Percentiles rank a stretch among this genome's conserved stretches.
Evolutionary conservation across 2,113 vertebrate genomes (phyloP).

Genomic region (Pogona vitticeps): DNA sequence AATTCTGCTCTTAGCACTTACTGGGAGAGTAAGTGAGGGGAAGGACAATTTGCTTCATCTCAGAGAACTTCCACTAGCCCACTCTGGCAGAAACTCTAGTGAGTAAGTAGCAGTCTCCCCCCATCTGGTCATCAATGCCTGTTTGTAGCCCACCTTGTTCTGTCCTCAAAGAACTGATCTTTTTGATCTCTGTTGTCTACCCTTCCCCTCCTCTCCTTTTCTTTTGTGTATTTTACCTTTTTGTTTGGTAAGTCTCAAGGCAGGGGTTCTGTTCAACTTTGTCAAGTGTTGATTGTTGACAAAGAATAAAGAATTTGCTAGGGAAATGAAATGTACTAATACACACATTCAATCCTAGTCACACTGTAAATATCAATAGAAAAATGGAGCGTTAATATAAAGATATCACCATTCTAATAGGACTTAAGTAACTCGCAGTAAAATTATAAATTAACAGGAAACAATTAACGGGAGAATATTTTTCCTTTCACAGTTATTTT

Average conservation of each 20-base stretch:
- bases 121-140: not conserved
- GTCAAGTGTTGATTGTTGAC: not conserved
- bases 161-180: no score
- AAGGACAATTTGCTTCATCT: not conserved
- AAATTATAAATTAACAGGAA: not conserved
- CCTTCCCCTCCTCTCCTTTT: not conserved
- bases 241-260: no score
- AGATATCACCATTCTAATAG: not conserved
- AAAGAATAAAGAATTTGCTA: not conserved
- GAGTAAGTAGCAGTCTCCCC: not conserved
- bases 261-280: not conserved
- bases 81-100: not conserved
- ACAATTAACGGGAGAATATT: not conserved
- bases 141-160: not conserved
- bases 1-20: not conserved
- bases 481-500: not conserved
- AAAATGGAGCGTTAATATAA: not conserved
- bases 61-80: not conserved
- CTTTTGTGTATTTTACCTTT: not conserved
- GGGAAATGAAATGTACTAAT: not conserved
- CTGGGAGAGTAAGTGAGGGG: not conserved
- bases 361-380: not conserved
- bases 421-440: not conserved
- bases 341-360: not conserved
- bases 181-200: no score